phyloP scores from a whole-genome alignment of 2,888 invertebrate genomes.

The Augochlorella aurata region DNA sequence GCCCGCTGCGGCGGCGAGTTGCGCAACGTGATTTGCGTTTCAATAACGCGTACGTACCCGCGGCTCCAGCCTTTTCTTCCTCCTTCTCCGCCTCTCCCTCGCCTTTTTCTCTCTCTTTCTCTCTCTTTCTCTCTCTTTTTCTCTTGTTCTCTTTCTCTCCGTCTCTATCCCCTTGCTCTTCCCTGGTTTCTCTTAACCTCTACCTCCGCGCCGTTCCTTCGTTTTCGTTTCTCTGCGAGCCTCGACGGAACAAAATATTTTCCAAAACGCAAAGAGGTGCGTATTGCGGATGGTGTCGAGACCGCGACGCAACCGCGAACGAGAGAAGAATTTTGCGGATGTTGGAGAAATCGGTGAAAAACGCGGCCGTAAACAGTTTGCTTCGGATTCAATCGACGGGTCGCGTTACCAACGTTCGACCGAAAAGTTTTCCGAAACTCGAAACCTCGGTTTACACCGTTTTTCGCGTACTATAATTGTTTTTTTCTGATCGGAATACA shows the following conservation, averaged over 20 bases:
- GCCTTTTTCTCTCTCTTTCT: neutral
- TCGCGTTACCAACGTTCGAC: neutral
- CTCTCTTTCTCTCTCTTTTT: neutral
- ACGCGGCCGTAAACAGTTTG: neutral
- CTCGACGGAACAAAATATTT: neutral
- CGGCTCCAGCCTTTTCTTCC: slow-evolving; percentile 43
- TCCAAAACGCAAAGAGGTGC: neutral
- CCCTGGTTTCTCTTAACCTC: neutral
- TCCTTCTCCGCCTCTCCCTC: slow-evolving; percentile 43
- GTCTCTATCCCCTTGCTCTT: neutral
- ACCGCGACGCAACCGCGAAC: slow-evolving; percentile 1
- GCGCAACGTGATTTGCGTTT: slow-evolving; percentile 80
- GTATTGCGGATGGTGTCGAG: neutral
- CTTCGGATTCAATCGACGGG: neutral
- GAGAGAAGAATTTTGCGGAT: neutral
- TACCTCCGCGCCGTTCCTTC: neutral
- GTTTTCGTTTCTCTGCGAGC: neutral
- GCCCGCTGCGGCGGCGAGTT: slow-evolving; percentile 68
- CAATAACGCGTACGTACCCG: slow-evolving; percentile 75
- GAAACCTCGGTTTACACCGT: slow-evolving; percentile 10
- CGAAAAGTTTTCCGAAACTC: slow-evolving; percentile 2
- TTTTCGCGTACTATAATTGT: neutral
- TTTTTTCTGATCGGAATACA: neutral
- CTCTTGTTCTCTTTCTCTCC: neutral
- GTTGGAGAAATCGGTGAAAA: neutral